A percentile compares a stretch with the other conserved stretches of the same genome.
Conservation (phyloP, 1,140 invertebrate species). For the Drosophila asahinai region DNA sequence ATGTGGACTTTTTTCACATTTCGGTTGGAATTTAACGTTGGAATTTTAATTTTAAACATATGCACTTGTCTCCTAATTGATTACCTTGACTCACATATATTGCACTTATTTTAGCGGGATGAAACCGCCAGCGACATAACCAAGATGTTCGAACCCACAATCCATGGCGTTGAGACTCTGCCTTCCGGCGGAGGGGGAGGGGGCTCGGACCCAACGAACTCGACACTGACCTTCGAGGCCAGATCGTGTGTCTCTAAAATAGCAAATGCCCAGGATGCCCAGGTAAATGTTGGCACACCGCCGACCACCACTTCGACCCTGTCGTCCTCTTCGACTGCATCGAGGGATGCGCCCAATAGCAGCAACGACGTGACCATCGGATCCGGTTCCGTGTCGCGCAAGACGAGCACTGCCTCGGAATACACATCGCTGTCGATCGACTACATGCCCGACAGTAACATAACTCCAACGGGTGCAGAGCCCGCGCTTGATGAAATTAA, state of each 20-base stretch:
- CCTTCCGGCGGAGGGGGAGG: slow-evolving; percentile 35
- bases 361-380: slow-evolving; percentile 85
- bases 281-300: slow-evolving; percentile 52
- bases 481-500: slow-evolving; percentile 38
- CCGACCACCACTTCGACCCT: slow-evolving; percentile 75
- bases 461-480: slow-evolving; percentile 74
- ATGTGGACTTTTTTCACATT: slow-evolving; percentile 22
- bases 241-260: slow-evolving; percentile 38
- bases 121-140: slow-evolving; percentile 85
- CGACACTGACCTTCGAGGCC: slow-evolving; percentile 39
- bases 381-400: slow-evolving; percentile 86
- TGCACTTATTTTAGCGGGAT: slow-evolving; percentile 82
- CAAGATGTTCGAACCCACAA: slow-evolving; percentile 82
- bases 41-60: slow-evolving; percentile 31
- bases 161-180: slow-evolving; percentile 61
- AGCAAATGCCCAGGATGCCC: slow-evolving; percentile 39
- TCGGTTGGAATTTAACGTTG: slow-evolving; percentile 18
- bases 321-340: slow-evolving; percentile 72
- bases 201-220: slow-evolving; percentile 25
- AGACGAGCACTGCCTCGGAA: slow-evolving; percentile 86
- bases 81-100: slow-evolving; percentile 36
- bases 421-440: slow-evolving; percentile 85
- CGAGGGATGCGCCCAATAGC: slow-evolving; percentile 69
- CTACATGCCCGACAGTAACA: slow-evolving; percentile 86
- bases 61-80: neutral